Evolutionary conservation across 2,888 invertebrate genomes (phyloP).

Genomic region (Elgonia sp.): DNA sequence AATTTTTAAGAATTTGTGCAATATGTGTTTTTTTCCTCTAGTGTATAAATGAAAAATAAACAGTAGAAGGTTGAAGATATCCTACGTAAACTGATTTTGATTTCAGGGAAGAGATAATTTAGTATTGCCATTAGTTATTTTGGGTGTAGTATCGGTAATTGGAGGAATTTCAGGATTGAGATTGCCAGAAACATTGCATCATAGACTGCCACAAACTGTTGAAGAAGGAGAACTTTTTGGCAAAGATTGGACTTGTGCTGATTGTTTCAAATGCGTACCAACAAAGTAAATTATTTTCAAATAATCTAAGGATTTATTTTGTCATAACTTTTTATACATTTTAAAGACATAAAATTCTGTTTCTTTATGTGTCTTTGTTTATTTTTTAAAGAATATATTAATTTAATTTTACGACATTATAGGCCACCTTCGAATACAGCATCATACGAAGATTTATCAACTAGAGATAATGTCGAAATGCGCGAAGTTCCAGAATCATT

Average conservation of each 20-base stretch:
- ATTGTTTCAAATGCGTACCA: slow-evolving; percentile 92
- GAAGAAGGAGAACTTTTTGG: slow-evolving; percentile 96
- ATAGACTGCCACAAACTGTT: slow-evolving; percentile 94
- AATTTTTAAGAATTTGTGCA: no score
- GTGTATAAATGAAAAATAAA: background rate
- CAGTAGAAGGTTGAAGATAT: background rate
- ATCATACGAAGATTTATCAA: slow-evolving; percentile 93
- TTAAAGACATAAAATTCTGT: no score
- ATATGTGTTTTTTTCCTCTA: no score
- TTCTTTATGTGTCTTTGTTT: no score
- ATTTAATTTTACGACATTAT: no score
- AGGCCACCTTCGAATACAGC: slow-evolving; percentile 88
- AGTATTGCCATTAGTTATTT: slow-evolving; percentile 93
- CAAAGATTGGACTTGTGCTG: slow-evolving; percentile 92
- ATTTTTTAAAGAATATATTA: no score
- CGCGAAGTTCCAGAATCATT: slow-evolving; percentile 82
- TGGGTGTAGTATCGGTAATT: slow-evolving; percentile 93
- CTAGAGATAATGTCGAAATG: slow-evolving; percentile 87
- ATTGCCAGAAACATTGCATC: slow-evolving; percentile 94
- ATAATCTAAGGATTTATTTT: no score
- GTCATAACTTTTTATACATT: no score
- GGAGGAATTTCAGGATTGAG: slow-evolving; percentile 94
- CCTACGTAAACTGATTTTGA: slow-evolving; percentile 1
- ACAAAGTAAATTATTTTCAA: slow-evolving; percentile 87
- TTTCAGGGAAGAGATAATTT: slow-evolving; percentile 94